A percentile compares a stretch with the other conserved stretches of the same genome.
Conservation (phyloP, 1,140 invertebrate species). For the Leptinotarsa defecta region DNA sequence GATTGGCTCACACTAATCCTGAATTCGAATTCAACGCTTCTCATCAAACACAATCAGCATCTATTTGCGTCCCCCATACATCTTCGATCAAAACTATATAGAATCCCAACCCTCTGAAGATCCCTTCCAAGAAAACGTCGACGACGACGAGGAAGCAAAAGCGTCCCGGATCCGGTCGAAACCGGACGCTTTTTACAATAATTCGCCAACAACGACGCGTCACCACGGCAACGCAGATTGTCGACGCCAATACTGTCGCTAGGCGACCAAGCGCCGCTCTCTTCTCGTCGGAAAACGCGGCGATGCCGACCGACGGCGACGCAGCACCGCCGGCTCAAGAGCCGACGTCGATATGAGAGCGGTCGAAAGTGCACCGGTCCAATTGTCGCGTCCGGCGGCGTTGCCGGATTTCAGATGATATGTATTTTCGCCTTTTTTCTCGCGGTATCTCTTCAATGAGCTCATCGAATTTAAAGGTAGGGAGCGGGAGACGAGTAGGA, state of each 20-base stretch:
- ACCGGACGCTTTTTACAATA: constrained; percentile 12
- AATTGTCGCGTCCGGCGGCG: no score
- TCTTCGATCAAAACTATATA: not conserved
- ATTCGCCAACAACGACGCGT: constrained; percentile 19
- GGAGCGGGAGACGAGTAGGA: no score
- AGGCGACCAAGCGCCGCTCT: constrained; percentile 11
- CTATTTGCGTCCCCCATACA: not conserved
- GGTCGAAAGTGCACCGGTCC: not conserved
- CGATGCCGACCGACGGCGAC: not conserved
- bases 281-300: not conserved
- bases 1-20: not conserved
- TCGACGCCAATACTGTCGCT: constrained; percentile 11
- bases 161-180: not conserved
- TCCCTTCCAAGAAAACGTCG: not conserved
- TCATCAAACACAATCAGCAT: not conserved
- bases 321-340: not conserved
- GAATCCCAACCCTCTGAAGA: not conserved
- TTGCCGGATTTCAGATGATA: no score
- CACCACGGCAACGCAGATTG: constrained; percentile 15
- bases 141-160: not conserved
- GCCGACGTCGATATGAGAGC: not conserved
- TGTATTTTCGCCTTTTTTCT: no score
- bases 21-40: no score
- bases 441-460: no score
- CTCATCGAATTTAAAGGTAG: no score